Evolutionary conservation across 2,113 vertebrate species (phyloP).

Genomic region (Oriolus oriolus): DNA sequence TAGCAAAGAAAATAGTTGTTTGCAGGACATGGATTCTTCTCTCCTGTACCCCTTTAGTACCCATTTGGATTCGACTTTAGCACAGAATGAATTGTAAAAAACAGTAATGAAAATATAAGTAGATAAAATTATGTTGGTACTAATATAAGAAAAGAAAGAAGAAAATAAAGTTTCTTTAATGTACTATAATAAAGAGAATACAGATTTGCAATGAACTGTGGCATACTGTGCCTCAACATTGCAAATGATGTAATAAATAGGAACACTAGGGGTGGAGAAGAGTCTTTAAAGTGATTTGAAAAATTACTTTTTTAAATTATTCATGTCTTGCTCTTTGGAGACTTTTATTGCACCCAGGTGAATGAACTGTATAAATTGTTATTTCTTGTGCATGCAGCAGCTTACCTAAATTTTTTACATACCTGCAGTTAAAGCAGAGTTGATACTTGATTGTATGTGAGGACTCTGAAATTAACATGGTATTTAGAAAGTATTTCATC

Average conservation of each 20-base stretch:
- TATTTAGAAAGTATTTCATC: neutral
- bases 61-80: neutral
- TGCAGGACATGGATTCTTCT: neutral
- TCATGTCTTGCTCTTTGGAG: neutral
- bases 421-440: neutral
- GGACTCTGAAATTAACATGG: neutral
- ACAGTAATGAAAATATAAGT: neutral
- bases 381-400: neutral
- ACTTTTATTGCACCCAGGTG: neutral
- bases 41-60: neutral
- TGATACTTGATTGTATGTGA: neutral
- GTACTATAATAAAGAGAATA: neutral
- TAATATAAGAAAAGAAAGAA: neutral
- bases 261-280: accelerated
- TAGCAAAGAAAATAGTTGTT: neutral
- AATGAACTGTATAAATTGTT: neutral
- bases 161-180: neutral
- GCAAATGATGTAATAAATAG: neutral
- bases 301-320: neutral
- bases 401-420: neutral
- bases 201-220: neutral
- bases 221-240: neutral
- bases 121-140: neutral
- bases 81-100: neutral
- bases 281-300: neutral